These are phyloP conservation scores for Athalia circularis DNA, from an alignment of 2,888 invertebrate species.

Conservation along the genomic window DNA sequence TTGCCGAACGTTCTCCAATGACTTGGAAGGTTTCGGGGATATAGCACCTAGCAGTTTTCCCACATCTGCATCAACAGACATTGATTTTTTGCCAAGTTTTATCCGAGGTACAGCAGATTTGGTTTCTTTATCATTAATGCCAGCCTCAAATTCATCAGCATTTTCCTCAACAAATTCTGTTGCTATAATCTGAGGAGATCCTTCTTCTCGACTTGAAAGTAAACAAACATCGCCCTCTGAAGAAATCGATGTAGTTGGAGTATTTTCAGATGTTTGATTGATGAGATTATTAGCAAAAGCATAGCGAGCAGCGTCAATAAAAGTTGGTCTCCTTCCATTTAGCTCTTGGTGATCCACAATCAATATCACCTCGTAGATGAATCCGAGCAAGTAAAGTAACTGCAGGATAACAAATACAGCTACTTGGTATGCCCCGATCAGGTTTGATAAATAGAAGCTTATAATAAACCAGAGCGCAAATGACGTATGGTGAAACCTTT, in stretches of 20 bases:
- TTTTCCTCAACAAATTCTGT: conserved; percentile 5
- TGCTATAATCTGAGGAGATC: conserved; percentile 29
- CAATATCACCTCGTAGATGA: conserved; percentile 79
- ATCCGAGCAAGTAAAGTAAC: conserved; percentile 80
- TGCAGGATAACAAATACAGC: conserved; percentile 83
- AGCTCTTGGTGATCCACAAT: conserved; percentile 76
- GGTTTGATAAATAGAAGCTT: conserved; percentile 84
- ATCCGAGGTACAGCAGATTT: conserved; percentile 2
- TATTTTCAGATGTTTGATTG: conserved; percentile 42
- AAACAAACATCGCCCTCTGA: conserved; percentile 36
- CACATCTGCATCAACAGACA: conserved; percentile 64
- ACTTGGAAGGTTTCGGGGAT: neutral
- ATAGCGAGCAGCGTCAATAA: conserved; percentile 63
- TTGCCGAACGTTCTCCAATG: conserved; percentile 11
- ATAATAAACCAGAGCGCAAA: conserved; percentile 85
- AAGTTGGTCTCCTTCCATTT: conserved; percentile 67
- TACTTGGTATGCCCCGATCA: conserved; percentile 86
- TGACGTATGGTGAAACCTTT: conserved; percentile 81
- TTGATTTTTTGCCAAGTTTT: conserved; percentile 57
- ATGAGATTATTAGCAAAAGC: conserved; percentile 63
- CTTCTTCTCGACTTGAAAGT: conserved; percentile 41
- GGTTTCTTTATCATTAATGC: neutral
- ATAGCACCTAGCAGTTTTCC: neutral
- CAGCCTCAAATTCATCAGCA: conserved; percentile 52
- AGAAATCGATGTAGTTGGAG: neutral